Evolutionary conservation across 2,888 invertebrate species (phyloP), one percentile per base, ranked within the genome.

Genomic region (Noctua fimbriata): DNA sequence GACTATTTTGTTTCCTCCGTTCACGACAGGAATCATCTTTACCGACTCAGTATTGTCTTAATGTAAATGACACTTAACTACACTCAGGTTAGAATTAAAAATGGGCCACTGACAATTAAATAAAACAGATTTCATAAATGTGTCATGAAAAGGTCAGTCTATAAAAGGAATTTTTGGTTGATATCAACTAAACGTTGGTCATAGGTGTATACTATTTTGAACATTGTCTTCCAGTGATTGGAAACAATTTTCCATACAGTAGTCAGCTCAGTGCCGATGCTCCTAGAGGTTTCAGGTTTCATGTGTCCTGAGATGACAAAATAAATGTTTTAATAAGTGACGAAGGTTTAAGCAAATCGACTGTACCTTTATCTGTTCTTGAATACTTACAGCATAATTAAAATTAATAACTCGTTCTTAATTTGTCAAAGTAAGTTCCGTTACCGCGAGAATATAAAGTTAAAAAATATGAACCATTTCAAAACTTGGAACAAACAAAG

Each of bases 401-500:
- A 67, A 67, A 44, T 58, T 36, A 55, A 67, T 58, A 28, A 58
- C 55, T 79, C 36, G 16, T 47, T 72, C 73, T 32, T 73, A 72
- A 78, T 79, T 73, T 78, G 49, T 69, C 65, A 44, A 14, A 79
- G 44, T 79, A 78, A 81, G 78, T 60, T 58, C 72, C 74, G 82
- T 55, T 81, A 79, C 69, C 21, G 70, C 49, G 73, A 76, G 36
- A 84, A 83, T 78, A 80, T 79, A 73, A 84, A 83, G 72, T 78
- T 81, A 87, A 89, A 89, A 87, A 90, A 87, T 88, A 85, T 87
- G 76, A 88, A 90, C 88, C 84, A 85, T 82, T 84, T 83, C 92
- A 90, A 89, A 92, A 93, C 91, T 93, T 89, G 85, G 82, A 92
- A 91, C 90, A 93, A 94, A 94, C 93, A 93, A 93, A 94, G 93